Base-by-base conservation (phyloP, 1,140 invertebrate genomes). In the Babylonia areolata region DNA sequence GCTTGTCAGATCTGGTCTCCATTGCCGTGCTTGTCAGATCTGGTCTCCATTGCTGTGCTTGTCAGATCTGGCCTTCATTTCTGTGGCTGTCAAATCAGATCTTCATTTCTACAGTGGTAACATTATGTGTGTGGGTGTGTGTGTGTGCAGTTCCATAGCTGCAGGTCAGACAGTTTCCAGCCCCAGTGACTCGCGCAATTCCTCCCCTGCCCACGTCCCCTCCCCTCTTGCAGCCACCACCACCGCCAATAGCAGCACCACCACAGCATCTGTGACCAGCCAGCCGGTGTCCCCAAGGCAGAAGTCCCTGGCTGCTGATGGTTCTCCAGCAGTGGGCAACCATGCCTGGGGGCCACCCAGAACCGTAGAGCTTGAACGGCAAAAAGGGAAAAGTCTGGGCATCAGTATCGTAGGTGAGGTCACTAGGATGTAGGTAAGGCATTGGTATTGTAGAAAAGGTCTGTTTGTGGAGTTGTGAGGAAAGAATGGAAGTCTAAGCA, bases 371-470 rank as follows among this genome's bases (percentile, higher is more conserved):
- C 95, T 99, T 42, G 95, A 95, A 69, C 94, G 97, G 75, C 96
- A 97, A 90, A 96, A 96, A 71, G 92, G 92, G 28, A 92, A 96
- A 94, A 95, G 96, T 91, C 95, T 99, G 20, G 99, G 99, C 1
- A 99, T 99, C 93, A 99, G 97, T 94, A 99, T 99, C 91, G 98
- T 99, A 78, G 98, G 98, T 84, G 84, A 91, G 93, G 87, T n/a
- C n/a, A n/a, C n/a, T n/a, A n/a, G n/a, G n/a, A n/a, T n/a, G n/a
- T n/a, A n/a, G n/a, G n/a, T n/a, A n/a, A n/a, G 12, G 31, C 33
- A 23, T 39, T 6, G 3, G n/a, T 46, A 46, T 46, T 46, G 5
- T 46, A 6, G 42, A 15, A 6, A 46, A 46, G 17, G 73, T 12
- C 69, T 81, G 28, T 31, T 87, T 73, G 42, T 31, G 69, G 28